Percentiles rank a stretch among this genome's conserved stretches.
These are phyloP conservation scores for Cuniculus paca DNA, from an alignment of 2,797 vertebrate species.

Conservation along the genomic window DNA sequence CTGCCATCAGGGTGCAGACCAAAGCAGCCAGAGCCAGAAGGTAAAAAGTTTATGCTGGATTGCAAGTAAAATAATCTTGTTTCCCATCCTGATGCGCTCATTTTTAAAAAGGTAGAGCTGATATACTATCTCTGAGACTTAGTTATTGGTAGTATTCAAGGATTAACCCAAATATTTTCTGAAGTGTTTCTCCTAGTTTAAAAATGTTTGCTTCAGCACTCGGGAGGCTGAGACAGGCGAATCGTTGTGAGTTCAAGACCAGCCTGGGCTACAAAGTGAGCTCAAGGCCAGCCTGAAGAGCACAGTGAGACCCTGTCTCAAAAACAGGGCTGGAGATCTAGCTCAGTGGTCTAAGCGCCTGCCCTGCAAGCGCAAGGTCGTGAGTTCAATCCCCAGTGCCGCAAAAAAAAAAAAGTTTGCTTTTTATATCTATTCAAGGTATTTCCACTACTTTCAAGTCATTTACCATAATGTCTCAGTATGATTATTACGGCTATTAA, in stretches of 20 bases:
- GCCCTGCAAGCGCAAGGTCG: too few species aligned
- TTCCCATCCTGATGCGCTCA: not conserved
- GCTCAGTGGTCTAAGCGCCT: too few species aligned
- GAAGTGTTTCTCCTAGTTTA: slow-evolving; percentile 30
- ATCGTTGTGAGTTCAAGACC: too few species aligned
- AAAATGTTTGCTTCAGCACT: not conserved
- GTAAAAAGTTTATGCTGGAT: slow-evolving; percentile 13
- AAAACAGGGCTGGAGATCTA: too few species aligned
- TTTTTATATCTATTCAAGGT: slow-evolving; percentile 18
- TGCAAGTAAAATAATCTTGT: not conserved
- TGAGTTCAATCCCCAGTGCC: too few species aligned
- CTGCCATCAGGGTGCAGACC: not conserved
- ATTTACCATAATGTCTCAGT: slow-evolving; percentile 6
- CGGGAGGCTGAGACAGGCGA: too few species aligned
- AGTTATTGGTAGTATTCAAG: slow-evolving; percentile 34
- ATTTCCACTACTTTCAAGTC: slow-evolving; percentile 22
- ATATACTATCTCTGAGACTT: slow-evolving; percentile 29
- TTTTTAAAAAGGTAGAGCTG: not conserved
- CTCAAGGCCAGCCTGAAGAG: too few species aligned
- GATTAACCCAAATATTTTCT: slow-evolving; percentile 34
- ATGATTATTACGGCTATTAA: slow-evolving; percentile 32
- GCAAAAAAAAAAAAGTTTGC: too few species aligned
- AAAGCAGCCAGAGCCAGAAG: not conserved
- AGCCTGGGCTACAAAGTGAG: too few species aligned
- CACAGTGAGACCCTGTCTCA: too few species aligned